Evolutionary conservation across 1,140 invertebrate genomes (phyloP), one percentile per base, ranked within the genome.

Genomic region (Cydia amplana): DNA sequence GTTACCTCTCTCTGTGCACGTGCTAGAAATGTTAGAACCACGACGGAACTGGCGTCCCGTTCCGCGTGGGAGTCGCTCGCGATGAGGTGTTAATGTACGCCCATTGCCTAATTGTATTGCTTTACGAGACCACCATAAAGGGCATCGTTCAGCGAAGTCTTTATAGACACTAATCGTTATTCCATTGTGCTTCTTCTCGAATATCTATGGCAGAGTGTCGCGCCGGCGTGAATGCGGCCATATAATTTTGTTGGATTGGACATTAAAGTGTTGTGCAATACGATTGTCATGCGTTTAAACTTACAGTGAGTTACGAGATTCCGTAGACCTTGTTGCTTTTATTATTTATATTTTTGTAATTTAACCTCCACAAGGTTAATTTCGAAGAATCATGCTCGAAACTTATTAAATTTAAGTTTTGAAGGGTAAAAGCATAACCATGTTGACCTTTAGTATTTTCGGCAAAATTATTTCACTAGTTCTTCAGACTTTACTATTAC

Each of bases 101-200:
- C 83, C 85, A 89, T 92, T 91, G 88, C 88, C 86, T 92, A 91
- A 92, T 92, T 91, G 89, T 91, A 87, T 90, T 87, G 80, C 88
- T 88, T 89, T 90, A 87, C 85, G 83, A 89, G 87, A 83, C 80
- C 79, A 86, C 84, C 87, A 87, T 92, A 86, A 89, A 90, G 78
- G 82, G 86, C 77, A 83, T 83, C 79, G 82, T 85, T 83, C 79
- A 81, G 79, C 75, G 63, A 60, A 75, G 76, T 80, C 81, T 89
- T 88, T 89, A 87, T 87, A 84, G 80, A 80, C 83, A 87, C 85
- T 88, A 89, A 90, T 86, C 82, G 84, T 82, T 85, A 83, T 86
- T 85, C 81, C 82, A 85, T 89, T 89, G 84, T 85, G 63, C 74
- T 76, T 77, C 72, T 70, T 83, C 75, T 76, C 76, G 72, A 67